Conservation (phyloP, 2,113 vertebrate genomes). For the Oreochromis spilurus region DNA sequence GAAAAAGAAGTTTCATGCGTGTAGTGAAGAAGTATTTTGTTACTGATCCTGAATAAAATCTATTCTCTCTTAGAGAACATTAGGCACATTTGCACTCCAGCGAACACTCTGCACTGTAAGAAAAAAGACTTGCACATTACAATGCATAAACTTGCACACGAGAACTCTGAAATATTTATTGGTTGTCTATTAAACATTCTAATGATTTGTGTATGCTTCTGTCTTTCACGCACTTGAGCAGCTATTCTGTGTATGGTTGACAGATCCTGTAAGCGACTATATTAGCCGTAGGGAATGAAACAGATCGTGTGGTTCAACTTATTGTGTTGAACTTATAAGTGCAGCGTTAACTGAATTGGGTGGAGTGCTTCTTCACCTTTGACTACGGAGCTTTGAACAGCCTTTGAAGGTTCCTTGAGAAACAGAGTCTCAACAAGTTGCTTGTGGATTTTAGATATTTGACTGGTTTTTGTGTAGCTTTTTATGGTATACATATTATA, state of each 20-base stretch:
- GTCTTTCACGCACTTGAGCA: neutral
- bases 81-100: neutral
- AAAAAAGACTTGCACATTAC: neutral
- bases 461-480: fast-evolving
- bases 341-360: neutral
- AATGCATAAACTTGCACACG: neutral
- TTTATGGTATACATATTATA: neutral
- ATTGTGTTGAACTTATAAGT: neutral
- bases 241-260: neutral
- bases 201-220: neutral
- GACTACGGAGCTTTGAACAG: neutral
- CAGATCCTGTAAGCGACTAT: neutral
- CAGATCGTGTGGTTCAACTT: neutral
- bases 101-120: neutral
- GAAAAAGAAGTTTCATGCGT: neutral
- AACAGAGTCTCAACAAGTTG: neutral
- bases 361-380: neutral
- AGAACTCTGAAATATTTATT: neutral
- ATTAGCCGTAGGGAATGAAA: neutral
- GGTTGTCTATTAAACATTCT: neutral
- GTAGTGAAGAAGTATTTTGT: neutral
- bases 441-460: neutral
- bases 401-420: neutral
- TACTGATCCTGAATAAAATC: neutral
- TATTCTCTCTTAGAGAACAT: neutral